phyloP scores from a whole-genome alignment of 2,113 vertebrate genomes.

The Grus americana region DNA sequence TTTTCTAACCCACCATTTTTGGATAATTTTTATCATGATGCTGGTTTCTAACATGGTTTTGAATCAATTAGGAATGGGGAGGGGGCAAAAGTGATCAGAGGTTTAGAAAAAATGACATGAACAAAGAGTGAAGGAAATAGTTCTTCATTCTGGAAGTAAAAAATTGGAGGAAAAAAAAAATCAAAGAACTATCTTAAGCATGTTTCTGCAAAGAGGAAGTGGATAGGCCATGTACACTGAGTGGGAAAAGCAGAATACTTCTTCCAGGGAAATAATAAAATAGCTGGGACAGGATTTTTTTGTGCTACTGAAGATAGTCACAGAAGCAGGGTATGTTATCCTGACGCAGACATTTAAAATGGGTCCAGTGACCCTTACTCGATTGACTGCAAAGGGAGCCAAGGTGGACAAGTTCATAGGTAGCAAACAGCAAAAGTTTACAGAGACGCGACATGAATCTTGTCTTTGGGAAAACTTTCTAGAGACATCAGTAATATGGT shows the following conservation, averaged over 20 bases:
- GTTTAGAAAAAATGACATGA: accelerated
- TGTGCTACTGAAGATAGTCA: background rate
- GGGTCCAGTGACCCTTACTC: background rate
- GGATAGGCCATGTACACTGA: accelerated
- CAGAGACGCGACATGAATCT: accelerated
- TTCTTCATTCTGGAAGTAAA: background rate
- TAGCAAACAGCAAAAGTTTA: background rate
- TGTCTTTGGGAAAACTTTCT: background rate
- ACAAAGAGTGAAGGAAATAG: background rate
- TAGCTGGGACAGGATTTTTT: background rate
- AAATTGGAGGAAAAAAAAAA: background rate
- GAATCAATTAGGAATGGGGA: background rate
- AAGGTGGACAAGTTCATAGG: background rate
- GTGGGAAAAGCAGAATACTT: background rate
- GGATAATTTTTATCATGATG: background rate
- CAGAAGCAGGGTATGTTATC: background rate
- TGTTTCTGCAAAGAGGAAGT: background rate
- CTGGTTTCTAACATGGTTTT: background rate
- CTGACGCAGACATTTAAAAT: accelerated
- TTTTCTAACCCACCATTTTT: accelerated
- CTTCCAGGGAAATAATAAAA: background rate
- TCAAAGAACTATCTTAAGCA: background rate
- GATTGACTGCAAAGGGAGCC: background rate
- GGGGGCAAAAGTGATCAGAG: background rate
- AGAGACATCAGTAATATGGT: accelerated